Base-by-base conservation (phyloP, 1,140 invertebrate genomes). In the Solenopsis fugax region DNA sequence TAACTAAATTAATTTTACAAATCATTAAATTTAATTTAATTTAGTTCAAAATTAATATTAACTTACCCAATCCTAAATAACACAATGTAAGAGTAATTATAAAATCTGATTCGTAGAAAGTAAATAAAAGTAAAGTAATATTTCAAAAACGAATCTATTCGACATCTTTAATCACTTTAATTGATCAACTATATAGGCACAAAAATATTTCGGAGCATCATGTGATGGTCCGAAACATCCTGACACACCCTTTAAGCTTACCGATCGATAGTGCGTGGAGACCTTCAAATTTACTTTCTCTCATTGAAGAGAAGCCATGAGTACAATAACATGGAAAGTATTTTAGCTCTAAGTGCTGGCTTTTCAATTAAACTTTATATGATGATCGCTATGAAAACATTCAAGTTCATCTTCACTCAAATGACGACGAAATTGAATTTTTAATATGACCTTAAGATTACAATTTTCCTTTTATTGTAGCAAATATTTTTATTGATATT, bases 241-340 rank as follows among this genome's bases (percentile, higher is more conserved):
- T 58, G 48, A 4, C 85, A n/a, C 72, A 56, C 72, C 78, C 85
- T 50, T 41, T 58, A 67, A 73, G 13, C 48, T 60, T 21, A 2
- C 6, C n/a, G 77, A 89, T 90, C 89, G 18, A 90, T 90, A 89
- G n/a, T 41, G 34, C 48, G 50, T 50, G 6, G 5, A 48, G 13
- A 73, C 56, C 41, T 34, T 62, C 3, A 0, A 7, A 64, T 80
- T 77, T 45, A 87, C 72, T 78, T 86, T 78, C 50, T 82, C 54
- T 21, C 13, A 48, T 24, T 41, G 1, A 34, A 4, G 13, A 60
- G 24, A 60, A 29, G 21, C 41, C 41, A 69, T 24, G 21, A 71
- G 37, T 29, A 41, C 16, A 45, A 82, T 18, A 52, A 65, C n/a
- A 67, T 2, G 52, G 21, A 52, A 71, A 29, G 9, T 80, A 41